A percentile compares a stretch with the other conserved stretches of the same genome.
Evolutionary conservation across 2,113 vertebrate species (phyloP).

Genomic region (Coregonus clupeaformis): DNA sequence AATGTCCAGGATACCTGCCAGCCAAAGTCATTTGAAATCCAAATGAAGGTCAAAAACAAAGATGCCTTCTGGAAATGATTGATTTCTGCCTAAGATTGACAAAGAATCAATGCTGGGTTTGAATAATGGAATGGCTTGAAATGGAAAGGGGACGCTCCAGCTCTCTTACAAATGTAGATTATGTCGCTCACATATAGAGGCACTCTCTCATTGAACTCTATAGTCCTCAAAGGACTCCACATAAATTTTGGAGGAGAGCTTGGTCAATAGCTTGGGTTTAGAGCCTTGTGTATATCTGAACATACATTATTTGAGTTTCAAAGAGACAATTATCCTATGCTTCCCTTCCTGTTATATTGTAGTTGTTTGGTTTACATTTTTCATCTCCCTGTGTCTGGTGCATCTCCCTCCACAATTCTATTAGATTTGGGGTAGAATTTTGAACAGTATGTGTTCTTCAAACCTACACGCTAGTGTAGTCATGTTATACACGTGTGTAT

Average conservation of each 20-base stretch:
- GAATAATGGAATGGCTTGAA: slow-evolving; percentile 14
- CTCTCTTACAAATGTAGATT: background rate
- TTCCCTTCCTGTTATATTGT: too few relatives aligned
- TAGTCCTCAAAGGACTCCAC: background rate
- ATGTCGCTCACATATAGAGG: background rate
- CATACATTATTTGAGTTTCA: background rate
- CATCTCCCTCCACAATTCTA: too few relatives aligned
- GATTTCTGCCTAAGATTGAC: slow-evolving; percentile 8
- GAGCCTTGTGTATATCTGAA: background rate
- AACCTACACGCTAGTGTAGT: too few relatives aligned
- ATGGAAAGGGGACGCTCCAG: background rate
- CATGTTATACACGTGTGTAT: too few relatives aligned
- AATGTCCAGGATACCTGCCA: background rate
- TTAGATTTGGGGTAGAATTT: too few relatives aligned
- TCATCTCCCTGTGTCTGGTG: too few relatives aligned
- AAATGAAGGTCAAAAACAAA: slow-evolving; percentile 16
- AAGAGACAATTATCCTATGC: background rate
- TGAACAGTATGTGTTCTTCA: too few relatives aligned
- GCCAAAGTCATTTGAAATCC: slow-evolving; percentile 11
- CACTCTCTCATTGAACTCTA: background rate
- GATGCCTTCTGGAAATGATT: slow-evolving; percentile 13
- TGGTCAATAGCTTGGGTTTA: background rate
- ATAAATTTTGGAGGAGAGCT: background rate
- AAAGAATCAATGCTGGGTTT: background rate
- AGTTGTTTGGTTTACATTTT: too few relatives aligned